phyloP scores from a whole-genome alignment of 2,888 invertebrate genomes.

The Amphiduros pacificus region DNA sequence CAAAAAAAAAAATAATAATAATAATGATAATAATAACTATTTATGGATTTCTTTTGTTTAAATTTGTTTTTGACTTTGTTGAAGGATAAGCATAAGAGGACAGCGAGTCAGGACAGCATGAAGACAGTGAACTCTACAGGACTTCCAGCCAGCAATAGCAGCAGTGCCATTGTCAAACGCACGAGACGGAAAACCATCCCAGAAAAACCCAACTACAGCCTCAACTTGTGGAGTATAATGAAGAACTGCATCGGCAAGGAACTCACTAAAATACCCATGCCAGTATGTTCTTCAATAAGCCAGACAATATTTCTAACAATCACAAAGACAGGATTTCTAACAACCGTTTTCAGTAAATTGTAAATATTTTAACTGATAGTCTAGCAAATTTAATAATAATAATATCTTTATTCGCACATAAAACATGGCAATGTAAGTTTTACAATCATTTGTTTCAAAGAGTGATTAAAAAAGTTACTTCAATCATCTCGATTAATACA shows the following conservation, averaged over 20 bases:
- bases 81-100: constrained; percentile 26
- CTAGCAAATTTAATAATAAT: no score
- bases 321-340: no score
- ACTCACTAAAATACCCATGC: constrained; percentile 98
- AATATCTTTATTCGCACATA: no score
- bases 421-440: no score
- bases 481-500: no score
- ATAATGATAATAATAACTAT: no score
- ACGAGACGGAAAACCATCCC: constrained; percentile 80
- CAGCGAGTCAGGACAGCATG: constrained; percentile 33
- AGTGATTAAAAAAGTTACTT: no score
- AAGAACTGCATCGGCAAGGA: constrained; percentile 99
- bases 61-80: neutral
- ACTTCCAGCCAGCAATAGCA: neutral
- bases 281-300: constrained; percentile 65
- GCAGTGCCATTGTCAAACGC: constrained; percentile 55
- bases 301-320: no score
- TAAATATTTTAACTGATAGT: no score
- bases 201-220: constrained; percentile 75
- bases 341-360: no score
- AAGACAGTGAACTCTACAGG: constrained; percentile 13
- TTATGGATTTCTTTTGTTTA: neutral
- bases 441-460: no score
- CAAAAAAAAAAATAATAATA: no score
- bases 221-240: constrained; percentile 99